These are phyloP conservation scores for Mormyrus proboscirostris DNA, from an alignment of 2,797 vertebrate genomes.

Conservation along the genomic window DNA sequence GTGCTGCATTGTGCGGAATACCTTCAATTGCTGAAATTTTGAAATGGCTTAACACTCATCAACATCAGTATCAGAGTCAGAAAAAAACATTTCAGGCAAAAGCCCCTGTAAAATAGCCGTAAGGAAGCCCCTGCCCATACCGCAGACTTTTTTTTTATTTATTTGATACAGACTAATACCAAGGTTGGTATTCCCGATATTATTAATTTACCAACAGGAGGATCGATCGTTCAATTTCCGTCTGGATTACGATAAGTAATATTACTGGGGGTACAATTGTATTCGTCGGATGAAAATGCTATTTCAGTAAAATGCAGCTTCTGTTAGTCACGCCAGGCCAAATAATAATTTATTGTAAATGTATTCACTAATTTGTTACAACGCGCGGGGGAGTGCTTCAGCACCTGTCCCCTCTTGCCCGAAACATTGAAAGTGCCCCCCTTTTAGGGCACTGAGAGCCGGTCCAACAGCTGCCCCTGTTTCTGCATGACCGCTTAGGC, in stretches of 20 bases:
- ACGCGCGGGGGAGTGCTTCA: neutral
- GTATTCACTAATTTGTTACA: neutral
- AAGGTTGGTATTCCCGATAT: neutral
- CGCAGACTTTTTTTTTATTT: neutral
- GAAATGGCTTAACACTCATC: neutral
- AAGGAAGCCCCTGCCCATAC: neutral
- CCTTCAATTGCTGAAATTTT: neutral
- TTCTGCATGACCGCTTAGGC: neutral
- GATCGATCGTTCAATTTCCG: neutral
- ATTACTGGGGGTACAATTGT: neutral
- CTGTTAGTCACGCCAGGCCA: neutral
- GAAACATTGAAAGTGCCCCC: neutral
- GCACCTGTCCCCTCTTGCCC: neutral
- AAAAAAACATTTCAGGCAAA: neutral
- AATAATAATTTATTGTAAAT: neutral
- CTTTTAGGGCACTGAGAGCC: neutral
- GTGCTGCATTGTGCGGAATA: neutral
- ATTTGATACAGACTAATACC: neutral
- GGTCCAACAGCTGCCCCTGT: neutral
- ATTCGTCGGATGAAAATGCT: neutral
- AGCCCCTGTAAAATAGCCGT: neutral
- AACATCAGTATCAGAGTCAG: neutral
- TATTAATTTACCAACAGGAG: neutral
- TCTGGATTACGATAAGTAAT: neutral
- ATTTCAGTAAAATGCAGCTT: neutral